Percentiles rank a stretch among this genome's conserved stretches.
Conservation (phyloP, 2,113 vertebrate genomes). For the Nestor notabilis region DNA sequence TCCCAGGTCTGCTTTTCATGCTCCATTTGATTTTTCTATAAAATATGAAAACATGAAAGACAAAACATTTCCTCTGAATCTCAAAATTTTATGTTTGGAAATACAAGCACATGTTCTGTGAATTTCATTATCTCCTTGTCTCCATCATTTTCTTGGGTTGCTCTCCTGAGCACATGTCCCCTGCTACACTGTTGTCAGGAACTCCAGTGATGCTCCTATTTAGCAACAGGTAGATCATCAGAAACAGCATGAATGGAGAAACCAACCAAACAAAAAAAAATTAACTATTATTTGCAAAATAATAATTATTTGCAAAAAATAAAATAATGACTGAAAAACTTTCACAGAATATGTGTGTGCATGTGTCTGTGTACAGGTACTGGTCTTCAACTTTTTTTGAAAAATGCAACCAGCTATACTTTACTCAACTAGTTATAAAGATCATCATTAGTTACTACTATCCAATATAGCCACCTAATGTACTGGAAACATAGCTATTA, state of each 20-base stretch:
- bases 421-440: neutral
- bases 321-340: neutral
- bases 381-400: neutral
- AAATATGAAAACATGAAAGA: neutral
- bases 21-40: neutral
- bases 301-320: neutral
- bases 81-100: neutral
- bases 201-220: neutral
- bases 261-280: neutral
- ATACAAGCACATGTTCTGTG: neutral
- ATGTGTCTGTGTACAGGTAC: neutral
- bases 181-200: neutral
- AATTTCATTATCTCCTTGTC: neutral
- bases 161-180: neutral
- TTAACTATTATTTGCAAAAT: neutral
- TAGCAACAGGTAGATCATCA: neutral
- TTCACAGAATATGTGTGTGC: neutral
- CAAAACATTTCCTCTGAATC: neutral
- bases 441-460: neutral
- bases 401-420: neutral
- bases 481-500: neutral
- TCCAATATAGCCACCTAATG: neutral
- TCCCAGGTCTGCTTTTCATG: neutral
- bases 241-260: neutral
- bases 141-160: neutral